A percentile compares a stretch with the other conserved stretches of the same genome.
Conservation (phyloP, 2,113 vertebrate species). For the Scomber scombrus region DNA sequence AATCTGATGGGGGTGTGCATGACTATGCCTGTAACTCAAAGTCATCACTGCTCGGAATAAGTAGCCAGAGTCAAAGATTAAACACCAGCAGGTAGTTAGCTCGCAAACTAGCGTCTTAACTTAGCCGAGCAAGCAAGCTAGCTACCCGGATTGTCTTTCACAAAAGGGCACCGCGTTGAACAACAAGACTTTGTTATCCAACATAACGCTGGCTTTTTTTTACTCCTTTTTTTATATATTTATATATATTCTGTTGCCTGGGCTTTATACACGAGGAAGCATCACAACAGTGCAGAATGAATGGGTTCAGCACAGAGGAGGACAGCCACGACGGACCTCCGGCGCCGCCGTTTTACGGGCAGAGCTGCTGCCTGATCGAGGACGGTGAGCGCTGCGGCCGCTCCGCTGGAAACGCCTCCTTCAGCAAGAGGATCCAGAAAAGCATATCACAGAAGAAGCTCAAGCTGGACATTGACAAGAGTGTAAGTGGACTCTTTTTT, state of each 20-base stretch:
- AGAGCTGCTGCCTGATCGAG: conserved; percentile 98
- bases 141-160: conserved; percentile 45
- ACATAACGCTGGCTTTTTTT: background rate
- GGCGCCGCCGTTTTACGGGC: conserved; percentile 91
- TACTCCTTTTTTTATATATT: no score
- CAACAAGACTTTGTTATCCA: background rate
- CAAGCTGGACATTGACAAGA: conserved; percentile 97
- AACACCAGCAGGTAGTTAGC: background rate
- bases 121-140: conserved; percentile 36
- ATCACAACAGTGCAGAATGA: conserved; percentile 81
- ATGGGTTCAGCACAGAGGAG: conserved; percentile 97
- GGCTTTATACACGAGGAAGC: no score
- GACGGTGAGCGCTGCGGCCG: conserved; percentile 96
- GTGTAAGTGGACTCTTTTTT: conserved; percentile 85
- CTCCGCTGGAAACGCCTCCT: conserved; percentile 96
- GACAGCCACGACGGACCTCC: conserved; percentile 95
- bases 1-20: background rate
- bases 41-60: background rate
- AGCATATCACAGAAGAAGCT: conserved; percentile 96
- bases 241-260: background rate
- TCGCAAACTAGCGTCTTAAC: background rate
- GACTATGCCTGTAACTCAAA: conserved; percentile 18
- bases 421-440: conserved; percentile 96
- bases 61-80: accelerated
- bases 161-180: conserved; percentile 47